Base-by-base conservation (phyloP, 1,140 invertebrate genomes). In the Stegodyphus dumicola region DNA sequence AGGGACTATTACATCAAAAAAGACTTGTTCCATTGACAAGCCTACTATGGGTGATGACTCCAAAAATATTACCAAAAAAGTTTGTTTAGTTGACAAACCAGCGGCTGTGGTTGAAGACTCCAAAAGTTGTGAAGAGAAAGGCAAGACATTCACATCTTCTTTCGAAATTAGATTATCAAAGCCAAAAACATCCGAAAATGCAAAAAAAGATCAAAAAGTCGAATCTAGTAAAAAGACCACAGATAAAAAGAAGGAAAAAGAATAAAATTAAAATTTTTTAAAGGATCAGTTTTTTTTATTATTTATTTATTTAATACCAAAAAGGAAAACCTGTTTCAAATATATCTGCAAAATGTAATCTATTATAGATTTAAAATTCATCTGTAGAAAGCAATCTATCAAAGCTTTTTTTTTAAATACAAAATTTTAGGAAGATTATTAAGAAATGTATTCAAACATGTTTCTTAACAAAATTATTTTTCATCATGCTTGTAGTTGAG, bases 111-210 rank as follows among this genome's bases (percentile, higher is more conserved):
- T 6, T 56, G 73, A 85, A 17, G 66, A 69, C 18, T 6, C 33
- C 18, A 85, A 77, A 15, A 85, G 69, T 7, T 6, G 11, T 60
- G 81, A 85, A n/a, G 81, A 85, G 7, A 85, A 85, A 74, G 18
- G 18, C n/a, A 85, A 85, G 52, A n/a, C 52, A 15, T 85, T 77
- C 48, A 54, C 74, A 13, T 85, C 81, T 53, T 76, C 81, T 56
- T 60, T 56, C 60, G 81, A 85, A 85, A 85, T 85, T 10, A 85
- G 77, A 56, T 17, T 85, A 6, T 76, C 65, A 48, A 85, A 85
- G n/a, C 18, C 74, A 13, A 85, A 85, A 17, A 69, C 15, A 69
- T 71, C 49, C 6, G 69, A 51, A 7, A 18, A 7, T 52, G 56
- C 33, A 11, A 85, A 85, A 49, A 85, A 85, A 76, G 81, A 85